Evolutionary conservation across 2,113 vertebrate species (phyloP).

Genomic region (Atrichornis clamosus): DNA sequence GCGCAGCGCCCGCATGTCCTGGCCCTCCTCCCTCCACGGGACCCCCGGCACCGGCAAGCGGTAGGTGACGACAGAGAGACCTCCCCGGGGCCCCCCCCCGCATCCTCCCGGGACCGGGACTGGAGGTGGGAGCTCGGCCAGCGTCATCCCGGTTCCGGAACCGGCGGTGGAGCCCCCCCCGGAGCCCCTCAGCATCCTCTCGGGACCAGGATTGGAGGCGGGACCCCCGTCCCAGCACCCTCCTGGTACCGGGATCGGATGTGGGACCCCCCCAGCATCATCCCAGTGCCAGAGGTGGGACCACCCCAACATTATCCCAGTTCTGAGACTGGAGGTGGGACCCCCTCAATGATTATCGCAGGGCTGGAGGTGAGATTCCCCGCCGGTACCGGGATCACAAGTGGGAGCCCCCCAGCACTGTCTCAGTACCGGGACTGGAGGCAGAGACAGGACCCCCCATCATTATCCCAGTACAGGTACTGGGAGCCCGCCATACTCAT

Average conservation of each 20-base stretch:
- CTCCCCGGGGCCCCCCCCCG: not conserved
- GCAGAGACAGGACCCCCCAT: not conserved
- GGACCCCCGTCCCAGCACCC: too few relatives aligned
- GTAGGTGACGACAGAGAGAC: slow-evolving; percentile 60
- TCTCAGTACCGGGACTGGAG: not conserved
- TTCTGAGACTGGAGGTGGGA: not conserved
- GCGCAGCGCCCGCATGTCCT: slow-evolving; percentile 91
- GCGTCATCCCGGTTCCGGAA: not conserved
- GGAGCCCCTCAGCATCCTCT: not conserved
- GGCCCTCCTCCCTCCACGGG: slow-evolving; percentile 94
- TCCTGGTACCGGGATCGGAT: not conserved
- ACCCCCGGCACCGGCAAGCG: slow-evolving; percentile 78
- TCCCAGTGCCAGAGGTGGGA: not conserved
- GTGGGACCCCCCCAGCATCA: not conserved
- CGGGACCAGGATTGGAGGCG: too few relatives aligned
- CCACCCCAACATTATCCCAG: not conserved
- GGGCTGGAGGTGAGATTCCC: too few relatives aligned
- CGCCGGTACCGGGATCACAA: too few relatives aligned
- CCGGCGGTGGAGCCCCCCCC: not conserved
- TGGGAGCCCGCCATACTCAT: not conserved
- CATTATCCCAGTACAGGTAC: not conserved
- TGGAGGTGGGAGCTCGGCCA: not conserved
- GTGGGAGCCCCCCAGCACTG: too few relatives aligned
- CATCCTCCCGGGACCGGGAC: not conserved
- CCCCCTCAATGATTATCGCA: too few relatives aligned